Evolutionary conservation across 1,140 invertebrate species (phyloP).

Genomic region (Nomia melanderi): DNA sequence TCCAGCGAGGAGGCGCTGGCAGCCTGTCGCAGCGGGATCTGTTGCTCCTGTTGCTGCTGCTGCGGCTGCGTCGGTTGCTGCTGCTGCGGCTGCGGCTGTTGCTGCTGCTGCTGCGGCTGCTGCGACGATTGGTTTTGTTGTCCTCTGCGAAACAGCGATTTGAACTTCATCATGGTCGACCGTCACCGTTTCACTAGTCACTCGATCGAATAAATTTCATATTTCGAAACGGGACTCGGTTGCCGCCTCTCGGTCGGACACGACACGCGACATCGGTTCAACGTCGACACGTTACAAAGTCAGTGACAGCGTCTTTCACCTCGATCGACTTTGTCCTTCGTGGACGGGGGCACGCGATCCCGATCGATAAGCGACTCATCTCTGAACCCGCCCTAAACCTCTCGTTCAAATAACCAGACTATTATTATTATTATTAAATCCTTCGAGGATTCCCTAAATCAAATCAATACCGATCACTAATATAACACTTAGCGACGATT

Average conservation of each 20-base stretch:
- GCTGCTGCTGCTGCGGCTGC: conserved; percentile 73
- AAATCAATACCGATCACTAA: no score
- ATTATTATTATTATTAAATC: no score
- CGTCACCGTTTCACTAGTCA: conserved; percentile 53
- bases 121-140: conserved; percentile 78
- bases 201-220: conserved; percentile 33
- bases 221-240: conserved; percentile 10
- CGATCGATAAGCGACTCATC: conserved; percentile 3
- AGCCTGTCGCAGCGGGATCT: conserved; percentile 78
- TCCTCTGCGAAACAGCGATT: conserved; percentile 90
- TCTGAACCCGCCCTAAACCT: not conserved
- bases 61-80: conserved; percentile 78
- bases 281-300: no score
- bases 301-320: not conserved
- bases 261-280: no score
- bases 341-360: not conserved
- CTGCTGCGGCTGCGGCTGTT: conserved; percentile 75
- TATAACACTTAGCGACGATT: no score
- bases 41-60: conserved; percentile 83
- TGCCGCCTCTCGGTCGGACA: no score
- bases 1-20: conserved; percentile 72
- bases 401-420: no score
- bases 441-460: no score
- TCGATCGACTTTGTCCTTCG: not conserved
- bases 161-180: conserved; percentile 89